Evolutionary conservation across 1,140 invertebrate species (phyloP).

Genomic region (Polypedilum pembai): DNA sequence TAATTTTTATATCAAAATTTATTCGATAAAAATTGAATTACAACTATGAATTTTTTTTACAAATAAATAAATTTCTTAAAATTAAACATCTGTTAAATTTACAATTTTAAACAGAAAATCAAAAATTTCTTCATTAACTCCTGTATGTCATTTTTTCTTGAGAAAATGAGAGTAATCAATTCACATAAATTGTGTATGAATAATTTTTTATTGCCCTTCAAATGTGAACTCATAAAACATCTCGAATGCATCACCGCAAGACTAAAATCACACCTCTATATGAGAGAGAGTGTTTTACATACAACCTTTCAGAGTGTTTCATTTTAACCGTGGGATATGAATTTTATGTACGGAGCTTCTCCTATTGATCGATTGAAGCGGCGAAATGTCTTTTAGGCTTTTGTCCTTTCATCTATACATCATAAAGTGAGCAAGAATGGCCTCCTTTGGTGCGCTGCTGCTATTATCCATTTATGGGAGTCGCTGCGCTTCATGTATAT

Average conservation of each 20-base stretch:
- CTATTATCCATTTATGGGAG: not conserved
- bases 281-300: not conserved
- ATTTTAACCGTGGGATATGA: constrained; percentile 11
- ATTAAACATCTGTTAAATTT: too few relatives aligned
- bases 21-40: too few relatives aligned
- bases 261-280: constrained; percentile 2
- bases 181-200: not conserved
- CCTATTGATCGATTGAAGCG: not conserved
- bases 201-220: not conserved
- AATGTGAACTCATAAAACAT: constrained; percentile 13
- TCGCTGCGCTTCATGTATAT: not conserved
- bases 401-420: not conserved
- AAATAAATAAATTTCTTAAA: too few relatives aligned
- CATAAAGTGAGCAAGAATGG: not conserved
- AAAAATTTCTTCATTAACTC: too few relatives aligned
- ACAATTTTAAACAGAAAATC: too few relatives aligned
- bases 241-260: not conserved
- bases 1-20: too few relatives aligned
- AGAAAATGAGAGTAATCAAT: too few relatives aligned
- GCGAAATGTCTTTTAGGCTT: not conserved
- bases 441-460: not conserved
- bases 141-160: too few relatives aligned
- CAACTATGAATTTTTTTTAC: too few relatives aligned
- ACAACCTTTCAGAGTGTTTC: not conserved
- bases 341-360: not conserved